A percentile compares a stretch with the other conserved stretches of the same genome.
Conservation (phyloP, 2,797 vertebrate species). For the Vultur gryphus region DNA sequence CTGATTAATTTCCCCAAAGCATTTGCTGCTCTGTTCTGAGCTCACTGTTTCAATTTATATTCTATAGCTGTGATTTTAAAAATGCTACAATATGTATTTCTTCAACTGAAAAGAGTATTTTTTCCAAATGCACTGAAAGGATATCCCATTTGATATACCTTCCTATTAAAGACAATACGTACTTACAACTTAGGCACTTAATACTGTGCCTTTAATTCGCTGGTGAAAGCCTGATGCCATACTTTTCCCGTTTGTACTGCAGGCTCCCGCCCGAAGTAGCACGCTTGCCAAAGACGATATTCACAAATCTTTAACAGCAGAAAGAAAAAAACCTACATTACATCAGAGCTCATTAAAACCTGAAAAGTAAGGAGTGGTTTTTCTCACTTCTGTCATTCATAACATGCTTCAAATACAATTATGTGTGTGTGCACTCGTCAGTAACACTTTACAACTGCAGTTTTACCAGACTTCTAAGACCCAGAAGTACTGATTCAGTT, state of each 20-base stretch:
- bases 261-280: background rate
- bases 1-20: background rate
- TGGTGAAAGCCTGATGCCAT: background rate
- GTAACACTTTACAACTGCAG: background rate
- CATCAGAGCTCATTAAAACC: constrained; percentile 53
- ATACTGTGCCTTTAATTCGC: background rate
- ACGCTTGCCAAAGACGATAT: constrained; percentile 40
- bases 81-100: background rate
- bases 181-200: background rate
- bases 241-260: background rate
- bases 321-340: constrained; percentile 3
- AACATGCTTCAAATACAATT: background rate
- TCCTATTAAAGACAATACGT: background rate
- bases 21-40: background rate
- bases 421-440: background rate
- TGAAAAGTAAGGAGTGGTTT: constrained; percentile 4
- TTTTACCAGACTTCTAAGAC: background rate
- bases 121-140: background rate
- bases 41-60: background rate
- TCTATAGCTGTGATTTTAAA: background rate
- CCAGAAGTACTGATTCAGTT: background rate
- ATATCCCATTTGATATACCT: background rate
- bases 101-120: background rate
- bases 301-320: constrained; percentile 12
- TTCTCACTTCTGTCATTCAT: constrained; percentile 41